Evolutionary conservation across 1,140 invertebrate species (phyloP), one percentile per base, ranked within the genome.

Genomic region (Phocides pigmalion): DNA sequence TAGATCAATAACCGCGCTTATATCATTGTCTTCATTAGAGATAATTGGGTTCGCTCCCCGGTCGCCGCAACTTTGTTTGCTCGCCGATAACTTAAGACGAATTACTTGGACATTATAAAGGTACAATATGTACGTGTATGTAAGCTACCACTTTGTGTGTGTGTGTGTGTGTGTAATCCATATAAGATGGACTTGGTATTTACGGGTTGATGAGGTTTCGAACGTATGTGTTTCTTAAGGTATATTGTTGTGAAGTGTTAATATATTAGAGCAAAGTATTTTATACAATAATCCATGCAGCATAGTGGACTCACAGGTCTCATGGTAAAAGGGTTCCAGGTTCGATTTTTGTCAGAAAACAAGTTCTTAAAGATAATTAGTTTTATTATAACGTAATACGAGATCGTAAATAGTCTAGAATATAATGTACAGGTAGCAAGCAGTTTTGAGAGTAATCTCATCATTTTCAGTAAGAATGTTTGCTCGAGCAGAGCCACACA

Each of bases 11-110:
- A 89, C 88, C 85, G 79, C 83, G 87, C 88, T 89, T 91, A 89
- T 91, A 91, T 91, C 88, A 91, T 91, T 91, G 88, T 91, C 88
- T 91, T 91, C 87, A 91, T 91, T 91, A 91, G 80, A 84, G 87
- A 84, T 91, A 91, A 91, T 91, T 89, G 88, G 87, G 88, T 91
- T 80, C 79, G 72, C 84, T 87, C 87, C 88, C 87, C 72, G 74
- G 76, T 80, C 79, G 81, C 78, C 79, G 68, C 78, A 88, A 90
- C 81, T 90, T 88, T 90, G 88, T 90, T 88, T 87, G 72, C 79
- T 83, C 78, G 81, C 76, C 78, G 78, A 88, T 87, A 89, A 89
- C 84, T 90, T 90, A 86, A 89, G 83, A 87, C 86, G 87, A 88
- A 86, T 86, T 86, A 87, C 85, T 87, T 84, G 80, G 79, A 77